These are phyloP conservation scores for Nothocercus julius DNA, from an alignment of 2,113 vertebrate genomes.

Conservation along the genomic window DNA sequence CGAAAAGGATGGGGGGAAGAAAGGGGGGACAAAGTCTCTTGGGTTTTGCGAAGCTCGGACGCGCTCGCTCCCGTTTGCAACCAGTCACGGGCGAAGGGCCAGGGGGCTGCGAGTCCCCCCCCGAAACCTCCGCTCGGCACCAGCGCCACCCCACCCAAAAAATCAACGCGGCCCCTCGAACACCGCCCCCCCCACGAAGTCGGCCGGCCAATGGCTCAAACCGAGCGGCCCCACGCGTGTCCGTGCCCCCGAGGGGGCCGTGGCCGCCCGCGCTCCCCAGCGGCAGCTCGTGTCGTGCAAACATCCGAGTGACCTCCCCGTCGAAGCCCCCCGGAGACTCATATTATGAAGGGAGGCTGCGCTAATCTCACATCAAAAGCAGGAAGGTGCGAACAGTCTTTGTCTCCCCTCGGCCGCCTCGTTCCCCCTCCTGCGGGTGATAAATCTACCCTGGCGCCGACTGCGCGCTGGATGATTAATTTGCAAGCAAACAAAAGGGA, in stretches of 20 bases:
- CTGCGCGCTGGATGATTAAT: slow-evolving; percentile 87
- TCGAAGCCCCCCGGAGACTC: slow-evolving; percentile 81
- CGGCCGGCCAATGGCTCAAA: too few relatives aligned
- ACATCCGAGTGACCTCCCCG: slow-evolving; percentile 82
- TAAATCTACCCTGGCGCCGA: slow-evolving; percentile 85
- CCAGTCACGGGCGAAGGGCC: background rate
- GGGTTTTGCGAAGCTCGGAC: background rate
- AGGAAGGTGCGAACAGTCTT: slow-evolving; percentile 85
- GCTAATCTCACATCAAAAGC: slow-evolving; percentile 83
- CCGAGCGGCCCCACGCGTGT: background rate
- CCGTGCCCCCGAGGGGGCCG: background rate
- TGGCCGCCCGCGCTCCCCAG: background rate
- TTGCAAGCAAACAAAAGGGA: slow-evolving; percentile 93
- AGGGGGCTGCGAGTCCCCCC: background rate
- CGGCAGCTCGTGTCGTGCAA: slow-evolving; percentile 74
- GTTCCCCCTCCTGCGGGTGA: slow-evolving; percentile 80
- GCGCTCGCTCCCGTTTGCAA: background rate
- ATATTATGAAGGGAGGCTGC: slow-evolving; percentile 78
- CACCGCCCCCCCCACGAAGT: too few relatives aligned
- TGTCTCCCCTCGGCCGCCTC: slow-evolving; percentile 79
- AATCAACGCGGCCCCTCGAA: too few relatives aligned
- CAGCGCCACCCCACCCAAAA: background rate
- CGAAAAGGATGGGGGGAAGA: background rate
- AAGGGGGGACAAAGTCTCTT: background rate
- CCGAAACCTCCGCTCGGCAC: background rate